These are phyloP conservation scores for Zoroaster sp. DNA, from an alignment of 53 echinoderm and acorn worm genomes.

Conservation along the genomic window DNA sequence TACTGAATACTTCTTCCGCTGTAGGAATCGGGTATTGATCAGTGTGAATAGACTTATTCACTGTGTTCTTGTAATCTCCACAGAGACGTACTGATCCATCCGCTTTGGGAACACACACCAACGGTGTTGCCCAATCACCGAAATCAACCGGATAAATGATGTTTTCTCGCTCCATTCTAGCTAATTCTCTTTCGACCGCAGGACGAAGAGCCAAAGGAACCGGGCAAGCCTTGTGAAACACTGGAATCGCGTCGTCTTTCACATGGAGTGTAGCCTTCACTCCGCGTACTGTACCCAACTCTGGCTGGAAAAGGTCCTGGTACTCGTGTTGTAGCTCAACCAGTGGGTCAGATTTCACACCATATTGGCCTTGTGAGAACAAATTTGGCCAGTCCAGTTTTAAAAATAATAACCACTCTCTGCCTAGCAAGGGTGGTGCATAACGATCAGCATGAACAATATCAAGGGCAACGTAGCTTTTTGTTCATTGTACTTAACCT, in stretches of 20 bases:
- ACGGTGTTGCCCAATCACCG: slow-evolving; percentile 62
- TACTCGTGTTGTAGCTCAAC: not conserved
- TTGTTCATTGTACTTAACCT: not conserved
- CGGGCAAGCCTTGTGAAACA: slow-evolving; percentile 31
- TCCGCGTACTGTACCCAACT: not conserved
- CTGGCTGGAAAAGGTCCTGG: slow-evolving; percentile 2
- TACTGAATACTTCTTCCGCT: slow-evolving; percentile 7
- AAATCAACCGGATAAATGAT: slow-evolving; percentile 31
- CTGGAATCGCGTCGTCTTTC: slow-evolving; percentile 42
- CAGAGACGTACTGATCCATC: slow-evolving; percentile 23
- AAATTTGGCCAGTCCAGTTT: slow-evolving; percentile 41
- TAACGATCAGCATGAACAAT: not conserved
- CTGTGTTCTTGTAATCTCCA: slow-evolving; percentile 42
- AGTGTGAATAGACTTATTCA: slow-evolving; percentile 35
- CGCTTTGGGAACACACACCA: slow-evolving; percentile 41
- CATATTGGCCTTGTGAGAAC: slow-evolving; percentile 6
- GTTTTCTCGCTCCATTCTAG: slow-evolving; percentile 46
- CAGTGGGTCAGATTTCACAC: slow-evolving; percentile 1
- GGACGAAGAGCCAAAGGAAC: slow-evolving; percentile 48
- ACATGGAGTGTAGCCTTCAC: slow-evolving; percentile 30
- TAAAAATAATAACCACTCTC: slow-evolving; percentile 18
- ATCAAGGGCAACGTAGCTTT: not conserved
- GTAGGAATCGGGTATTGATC: slow-evolving; percentile 60
- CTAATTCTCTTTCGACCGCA: slow-evolving; percentile 41
- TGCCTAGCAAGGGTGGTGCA: slow-evolving; percentile 27